A percentile compares a stretch with the other conserved stretches of the same genome.
Conservation (phyloP, 35 echinoderm and acorn worm genomes). For the Amphiura filiformis region DNA sequence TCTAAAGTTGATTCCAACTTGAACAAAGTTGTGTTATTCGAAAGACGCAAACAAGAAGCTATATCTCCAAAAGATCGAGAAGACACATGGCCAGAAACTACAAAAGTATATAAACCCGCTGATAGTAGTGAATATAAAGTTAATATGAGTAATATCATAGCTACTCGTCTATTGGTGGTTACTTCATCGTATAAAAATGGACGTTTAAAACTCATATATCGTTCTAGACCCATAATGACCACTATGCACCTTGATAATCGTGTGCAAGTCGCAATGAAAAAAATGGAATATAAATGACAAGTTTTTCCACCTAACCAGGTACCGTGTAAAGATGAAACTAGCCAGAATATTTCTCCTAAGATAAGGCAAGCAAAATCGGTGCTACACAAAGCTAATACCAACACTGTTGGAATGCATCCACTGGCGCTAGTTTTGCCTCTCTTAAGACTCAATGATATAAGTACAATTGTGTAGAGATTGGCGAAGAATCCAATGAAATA, state of each 20-base stretch:
- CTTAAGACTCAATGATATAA: not conserved
- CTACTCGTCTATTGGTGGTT: constrained; percentile 40
- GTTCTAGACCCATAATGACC: constrained; percentile 82
- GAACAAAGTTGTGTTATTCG: not conserved
- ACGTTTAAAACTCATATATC: constrained; percentile 73
- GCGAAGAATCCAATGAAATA: constrained; percentile 16
- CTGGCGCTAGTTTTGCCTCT: constrained; percentile 5
- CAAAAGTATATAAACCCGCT: constrained; percentile 30
- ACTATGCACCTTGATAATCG: constrained; percentile 68
- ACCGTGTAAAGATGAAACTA: constrained; percentile 24
- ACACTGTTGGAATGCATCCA: constrained; percentile 49
- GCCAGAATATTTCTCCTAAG: constrained; percentile 66
- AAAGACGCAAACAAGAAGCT: no score
- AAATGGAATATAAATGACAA: constrained; percentile 38
- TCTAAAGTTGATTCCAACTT: not conserved
- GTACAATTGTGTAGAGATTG: constrained; percentile 4
- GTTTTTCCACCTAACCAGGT: constrained; percentile 33
- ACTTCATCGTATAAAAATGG: constrained; percentile 84
- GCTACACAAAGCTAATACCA: constrained; percentile 69
- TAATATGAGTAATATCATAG: constrained; percentile 10
- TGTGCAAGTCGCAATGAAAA: constrained; percentile 43
- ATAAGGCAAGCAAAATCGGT: constrained; percentile 68
- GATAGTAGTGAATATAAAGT: constrained; percentile 42
- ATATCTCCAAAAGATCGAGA: no score
- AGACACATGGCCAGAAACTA: not conserved